Percentiles rank a stretch among this genome's conserved stretches.
Evolutionary conservation across 2,888 invertebrate species (phyloP).

Genomic region (Piscicola geometra): DNA sequence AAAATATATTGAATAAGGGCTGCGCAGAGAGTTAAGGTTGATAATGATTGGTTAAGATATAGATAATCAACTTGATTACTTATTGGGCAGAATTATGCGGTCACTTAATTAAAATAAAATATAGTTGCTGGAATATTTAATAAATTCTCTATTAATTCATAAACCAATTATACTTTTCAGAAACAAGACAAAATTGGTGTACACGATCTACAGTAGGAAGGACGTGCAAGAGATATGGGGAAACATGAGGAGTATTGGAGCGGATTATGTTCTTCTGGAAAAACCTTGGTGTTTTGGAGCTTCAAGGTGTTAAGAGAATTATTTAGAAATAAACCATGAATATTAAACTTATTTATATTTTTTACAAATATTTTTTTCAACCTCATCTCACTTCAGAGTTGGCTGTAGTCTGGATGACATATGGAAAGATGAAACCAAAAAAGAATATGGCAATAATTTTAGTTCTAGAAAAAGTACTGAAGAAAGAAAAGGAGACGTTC

Average conservation of each 20-base stretch:
- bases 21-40: too few relatives aligned
- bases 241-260: constrained; percentile 2
- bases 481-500: neutral
- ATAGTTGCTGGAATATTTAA: too few relatives aligned
- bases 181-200: constrained; percentile 21
- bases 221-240: constrained; percentile 7
- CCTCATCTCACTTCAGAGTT: neutral
- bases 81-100: neutral
- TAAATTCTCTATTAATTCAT: too few relatives aligned
- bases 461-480: too few relatives aligned
- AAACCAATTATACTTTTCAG: neutral
- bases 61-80: too few relatives aligned
- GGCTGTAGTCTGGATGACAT: constrained; percentile 3
- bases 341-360: neutral
- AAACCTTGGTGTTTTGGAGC: constrained; percentile 21
- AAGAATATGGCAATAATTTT: too few relatives aligned
- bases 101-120: neutral
- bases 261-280: constrained; percentile 23
- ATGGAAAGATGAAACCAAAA: neutral
- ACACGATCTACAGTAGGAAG: constrained; percentile 27
- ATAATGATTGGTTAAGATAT: too few relatives aligned
- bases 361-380: neutral
- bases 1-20: too few relatives aligned
- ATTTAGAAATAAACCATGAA: neutral
- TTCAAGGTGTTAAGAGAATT: constrained; percentile 1